Evolutionary conservation across 2,888 invertebrate genomes (phyloP), one percentile per base, ranked within the genome.

Genomic region (Amblyteles armatorius): DNA sequence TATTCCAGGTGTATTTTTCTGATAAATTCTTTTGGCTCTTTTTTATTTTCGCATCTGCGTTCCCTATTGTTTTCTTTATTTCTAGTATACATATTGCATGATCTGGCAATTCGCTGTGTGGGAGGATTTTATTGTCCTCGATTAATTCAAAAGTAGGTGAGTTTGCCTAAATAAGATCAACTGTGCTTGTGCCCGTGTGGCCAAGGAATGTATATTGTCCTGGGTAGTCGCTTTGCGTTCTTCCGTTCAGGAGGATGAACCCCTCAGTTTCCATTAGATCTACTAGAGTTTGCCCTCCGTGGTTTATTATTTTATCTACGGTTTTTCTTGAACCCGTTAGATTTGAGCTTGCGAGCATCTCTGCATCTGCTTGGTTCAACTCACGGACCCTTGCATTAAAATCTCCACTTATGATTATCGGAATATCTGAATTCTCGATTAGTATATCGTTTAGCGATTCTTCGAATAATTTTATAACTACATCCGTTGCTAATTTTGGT

Each of bases 221-320:
- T 11, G 26, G 22, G 7, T 19, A 13, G 22, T 48, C 68, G 22
- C 26, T 48, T 11, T 2, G 44, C 0, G 48, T 68, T 22, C 68
- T 44, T 22, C 22, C 68, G 48, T 68, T 68, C 2, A 44, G 22
- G 11, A 68, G 40, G 13, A 68, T 68, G 26, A 68, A 68, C 3
- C 68, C 68, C 13, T 68, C 44, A 1, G 44, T 1, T 48, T 68
- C 48, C 48, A 68, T 48, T 26, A 13, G 11, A 22, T 22, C 9
- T 1, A 48, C 13, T 48, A 68, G 22, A 0, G 44, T 0, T 26
- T 26, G 48, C 4, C 48, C 68, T 68, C 44, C 26, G 22, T 9
- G 26, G 13, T 68, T 48, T 9, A 11, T 68, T 68, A 9, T 68
- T 26, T 44, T 68, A 13, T 68, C 68, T 22, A 68, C 0, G 19